These are phyloP conservation scores for Zaprionus lachaisei DNA, from an alignment of 1,140 invertebrate species.

Conservation along the genomic window DNA sequence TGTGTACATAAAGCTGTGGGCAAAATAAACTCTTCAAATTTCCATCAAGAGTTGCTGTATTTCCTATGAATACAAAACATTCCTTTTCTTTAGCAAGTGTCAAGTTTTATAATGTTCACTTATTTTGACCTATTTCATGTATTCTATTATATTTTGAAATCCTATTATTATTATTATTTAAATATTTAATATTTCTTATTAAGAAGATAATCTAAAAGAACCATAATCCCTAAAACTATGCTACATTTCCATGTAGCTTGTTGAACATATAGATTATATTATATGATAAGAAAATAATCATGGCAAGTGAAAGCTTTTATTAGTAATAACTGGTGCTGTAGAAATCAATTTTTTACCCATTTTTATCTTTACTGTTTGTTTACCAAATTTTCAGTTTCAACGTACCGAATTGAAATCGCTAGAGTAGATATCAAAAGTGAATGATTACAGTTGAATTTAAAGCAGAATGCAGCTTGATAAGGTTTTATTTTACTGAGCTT, in stretches of 20 bases:
- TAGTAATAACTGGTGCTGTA: not conserved
- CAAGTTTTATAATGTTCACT: too few relatives aligned
- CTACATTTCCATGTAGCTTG: not conserved
- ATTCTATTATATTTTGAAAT: too few relatives aligned
- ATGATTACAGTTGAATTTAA: not conserved
- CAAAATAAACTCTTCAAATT: too few relatives aligned
- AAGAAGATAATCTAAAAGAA: too few relatives aligned
- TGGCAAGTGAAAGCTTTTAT: conserved; percentile 5
- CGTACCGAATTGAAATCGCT: not conserved
- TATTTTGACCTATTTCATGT: too few relatives aligned
- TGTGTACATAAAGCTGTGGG: too few relatives aligned
- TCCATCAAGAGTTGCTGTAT: too few relatives aligned
- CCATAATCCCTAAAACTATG: not conserved
- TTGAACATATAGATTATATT: not conserved
- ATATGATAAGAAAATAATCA: not conserved
- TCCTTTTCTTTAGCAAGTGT: too few relatives aligned
- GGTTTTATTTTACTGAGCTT: not conserved
- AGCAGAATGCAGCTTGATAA: not conserved
- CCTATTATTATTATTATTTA: too few relatives aligned
- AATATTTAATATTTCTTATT: too few relatives aligned
- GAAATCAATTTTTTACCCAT: not conserved
- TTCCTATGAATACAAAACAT: too few relatives aligned
- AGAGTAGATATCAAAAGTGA: not conserved
- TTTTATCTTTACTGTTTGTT: conserved; percentile 6
- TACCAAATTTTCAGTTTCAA: not conserved